Base-by-base conservation (phyloP, 2,888 invertebrate species). In the Escarpia spicata region DNA sequence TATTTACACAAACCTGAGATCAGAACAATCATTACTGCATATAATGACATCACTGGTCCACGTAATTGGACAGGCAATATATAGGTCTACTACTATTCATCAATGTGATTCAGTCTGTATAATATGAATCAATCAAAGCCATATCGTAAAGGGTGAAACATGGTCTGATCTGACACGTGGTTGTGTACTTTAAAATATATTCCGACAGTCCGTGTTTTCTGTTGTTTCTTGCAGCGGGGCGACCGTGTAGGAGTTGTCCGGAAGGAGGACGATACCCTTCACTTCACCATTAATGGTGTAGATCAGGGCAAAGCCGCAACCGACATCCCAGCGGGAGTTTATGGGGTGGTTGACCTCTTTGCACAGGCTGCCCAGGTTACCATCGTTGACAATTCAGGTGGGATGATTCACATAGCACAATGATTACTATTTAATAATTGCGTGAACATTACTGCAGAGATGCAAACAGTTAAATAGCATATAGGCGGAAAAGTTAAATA, bases 341-440 rank as follows among this genome's bases (percentile, higher is more conserved):
- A 98, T 98, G 99, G 98, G 10, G 99, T 99, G 60, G 98, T 99
- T 91, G 99, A 99, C 97, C 97, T 99, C 4, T 99, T 99, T 95
- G 99, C 96, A 3, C 96, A 96, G 93, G 96, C 96, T 31, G 95
- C 96, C 6, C 95, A 96, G 94, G 96, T 96, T 89, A 96, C 96
- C 19, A 95, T 96, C 75, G 94, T 96, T 45, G 96, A 96, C 93
- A 95, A 95, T 75, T 94, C 95, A 94, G 96, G 96, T 93, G 43
- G 31, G 60, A 15, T 31, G 31, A 90, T 37, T 90, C 6, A 37
- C 12, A 37, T 19, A 37, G 52, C 9, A 9, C 9, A 9, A 45
- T 9, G 2, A 26, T 75, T 75, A 75, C 9, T n/a, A 37, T 37
- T 37, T 37, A 37, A 37, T 37, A 37, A 37, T 37, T 37, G 37